Conservation (phyloP, 1,140 invertebrate genomes). For the Drosophila sproati region DNA sequence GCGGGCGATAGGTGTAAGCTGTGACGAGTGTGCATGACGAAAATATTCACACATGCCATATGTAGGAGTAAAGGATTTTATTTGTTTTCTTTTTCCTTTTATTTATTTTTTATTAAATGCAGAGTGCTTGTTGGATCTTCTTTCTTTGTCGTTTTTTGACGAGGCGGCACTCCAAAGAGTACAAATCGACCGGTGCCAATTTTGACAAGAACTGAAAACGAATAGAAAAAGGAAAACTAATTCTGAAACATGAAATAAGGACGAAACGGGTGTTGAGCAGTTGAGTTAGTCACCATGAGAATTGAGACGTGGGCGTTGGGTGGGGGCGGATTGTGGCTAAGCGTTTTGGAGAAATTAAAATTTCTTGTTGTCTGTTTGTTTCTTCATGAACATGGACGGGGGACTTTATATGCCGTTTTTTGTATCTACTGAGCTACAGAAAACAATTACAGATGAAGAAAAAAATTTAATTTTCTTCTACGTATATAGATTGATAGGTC, state of each 20-base stretch:
- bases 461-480: not conserved
- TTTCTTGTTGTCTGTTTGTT: constrained; percentile 48
- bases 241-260: constrained; percentile 77
- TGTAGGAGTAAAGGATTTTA: constrained; percentile 59
- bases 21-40: not conserved
- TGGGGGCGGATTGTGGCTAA: constrained; percentile 11
- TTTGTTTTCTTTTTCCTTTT: constrained; percentile 1
- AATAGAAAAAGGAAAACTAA: constrained; percentile 64
- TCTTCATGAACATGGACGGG: constrained; percentile 10
- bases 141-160: constrained; percentile 27
- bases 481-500: too few relatives aligned
- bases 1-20: constrained; percentile 1
- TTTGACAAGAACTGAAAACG: constrained; percentile 69
- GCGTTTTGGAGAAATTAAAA: constrained; percentile 59
- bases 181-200: constrained; percentile 50
- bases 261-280: constrained; percentile 68
- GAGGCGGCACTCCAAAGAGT: constrained; percentile 34
- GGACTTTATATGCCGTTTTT: constrained; percentile 24
- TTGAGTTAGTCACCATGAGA: constrained; percentile 36
- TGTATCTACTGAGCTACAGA: constrained; percentile 5
- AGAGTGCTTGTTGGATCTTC: constrained; percentile 46
- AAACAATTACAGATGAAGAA: constrained; percentile 59
- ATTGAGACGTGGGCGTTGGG: constrained; percentile 19
- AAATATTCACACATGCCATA: constrained; percentile 73
- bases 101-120: constrained; percentile 14